Percentiles rank a stretch among this genome's conserved stretches.
Evolutionary conservation across 1,140 invertebrate species (phyloP).

Genomic region (Pseudoatta argentina): DNA sequence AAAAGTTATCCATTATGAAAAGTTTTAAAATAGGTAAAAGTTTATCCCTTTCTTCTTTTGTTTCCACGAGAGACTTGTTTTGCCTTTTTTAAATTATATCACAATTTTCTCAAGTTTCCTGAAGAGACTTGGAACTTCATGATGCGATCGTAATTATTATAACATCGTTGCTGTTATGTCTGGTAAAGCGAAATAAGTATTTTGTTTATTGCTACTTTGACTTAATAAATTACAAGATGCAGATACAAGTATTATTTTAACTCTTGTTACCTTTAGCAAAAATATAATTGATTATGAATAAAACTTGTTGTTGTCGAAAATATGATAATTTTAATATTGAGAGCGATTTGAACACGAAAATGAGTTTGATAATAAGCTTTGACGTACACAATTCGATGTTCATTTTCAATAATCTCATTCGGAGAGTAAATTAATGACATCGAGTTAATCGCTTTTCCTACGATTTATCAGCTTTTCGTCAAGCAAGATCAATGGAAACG

Average conservation of each 20-base stretch:
- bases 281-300: slow-evolving; percentile 8
- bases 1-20: slow-evolving; percentile 56
- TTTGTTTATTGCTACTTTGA: background rate
- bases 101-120: slow-evolving; percentile 42
- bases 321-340: slow-evolving; percentile 45
- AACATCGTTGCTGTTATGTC: background rate
- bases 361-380: slow-evolving; percentile 35
- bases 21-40: slow-evolving; percentile 55
- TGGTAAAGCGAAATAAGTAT: background rate
- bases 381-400: background rate
- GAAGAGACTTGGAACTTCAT: slow-evolving; percentile 2
- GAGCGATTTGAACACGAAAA: slow-evolving; percentile 1
- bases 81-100: slow-evolving; percentile 36
- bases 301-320: slow-evolving; percentile 5
- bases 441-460: slow-evolving; percentile 21
- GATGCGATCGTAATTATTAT: slow-evolving; percentile 2
- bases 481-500: slow-evolving; percentile 9
- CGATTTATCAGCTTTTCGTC: slow-evolving; percentile 1
- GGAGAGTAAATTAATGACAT: slow-evolving; percentile 34
- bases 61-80: background rate
- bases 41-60: background rate
- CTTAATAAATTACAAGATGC: background rate
- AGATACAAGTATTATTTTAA: background rate
- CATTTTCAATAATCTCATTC: slow-evolving; percentile 53
- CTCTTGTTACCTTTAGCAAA: background rate